phyloP scores from a whole-genome alignment of 1,140 invertebrate species.

The Ectropis grisescens region DNA sequence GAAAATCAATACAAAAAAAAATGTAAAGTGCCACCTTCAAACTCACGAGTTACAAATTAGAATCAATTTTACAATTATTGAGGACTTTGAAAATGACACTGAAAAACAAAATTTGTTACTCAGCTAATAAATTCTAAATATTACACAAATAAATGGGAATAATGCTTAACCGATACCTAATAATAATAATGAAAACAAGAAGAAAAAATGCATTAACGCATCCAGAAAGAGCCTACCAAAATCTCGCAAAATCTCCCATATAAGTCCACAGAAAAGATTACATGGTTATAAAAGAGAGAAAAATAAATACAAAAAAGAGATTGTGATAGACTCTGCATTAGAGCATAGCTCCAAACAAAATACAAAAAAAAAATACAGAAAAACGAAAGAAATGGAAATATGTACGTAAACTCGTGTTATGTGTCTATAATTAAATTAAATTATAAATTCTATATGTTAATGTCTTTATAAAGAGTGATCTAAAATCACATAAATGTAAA shows the following conservation, averaged over 20 bases:
- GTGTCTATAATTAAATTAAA: constrained; percentile 43
- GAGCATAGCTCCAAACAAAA: constrained; percentile 15
- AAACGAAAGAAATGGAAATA: constrained; percentile 50
- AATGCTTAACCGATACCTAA: constrained; percentile 52
- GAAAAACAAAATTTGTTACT: constrained; percentile 22
- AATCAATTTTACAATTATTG: constrained; percentile 8
- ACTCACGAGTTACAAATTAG: constrained; percentile 9
- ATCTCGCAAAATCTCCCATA: constrained; percentile 6
- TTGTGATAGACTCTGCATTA: too few relatives aligned
- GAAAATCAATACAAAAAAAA: constrained; percentile 23
- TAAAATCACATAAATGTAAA: constrained; percentile 56
- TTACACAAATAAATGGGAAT: constrained; percentile 50
- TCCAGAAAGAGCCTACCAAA: constrained; percentile 7
- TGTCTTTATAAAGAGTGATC: constrained; percentile 67
- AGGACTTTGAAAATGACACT: constrained; percentile 43
- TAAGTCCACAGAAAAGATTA: too few relatives aligned
- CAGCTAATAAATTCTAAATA: constrained; percentile 29
- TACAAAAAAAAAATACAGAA: constrained; percentile 24
- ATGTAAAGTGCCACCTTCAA: constrained; percentile 36
- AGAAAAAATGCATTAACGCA: constrained; percentile 24
- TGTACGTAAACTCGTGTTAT: constrained; percentile 49
- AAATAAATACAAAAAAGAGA: too few relatives aligned
- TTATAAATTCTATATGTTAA: constrained; percentile 59
- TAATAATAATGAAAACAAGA: constrained; percentile 23
- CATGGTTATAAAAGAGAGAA: too few relatives aligned